Percentiles rank a stretch among this genome's conserved stretches.
phyloP scores from a whole-genome alignment of 2,888 invertebrate genomes.

The Gymnosoma rotundatum region DNA sequence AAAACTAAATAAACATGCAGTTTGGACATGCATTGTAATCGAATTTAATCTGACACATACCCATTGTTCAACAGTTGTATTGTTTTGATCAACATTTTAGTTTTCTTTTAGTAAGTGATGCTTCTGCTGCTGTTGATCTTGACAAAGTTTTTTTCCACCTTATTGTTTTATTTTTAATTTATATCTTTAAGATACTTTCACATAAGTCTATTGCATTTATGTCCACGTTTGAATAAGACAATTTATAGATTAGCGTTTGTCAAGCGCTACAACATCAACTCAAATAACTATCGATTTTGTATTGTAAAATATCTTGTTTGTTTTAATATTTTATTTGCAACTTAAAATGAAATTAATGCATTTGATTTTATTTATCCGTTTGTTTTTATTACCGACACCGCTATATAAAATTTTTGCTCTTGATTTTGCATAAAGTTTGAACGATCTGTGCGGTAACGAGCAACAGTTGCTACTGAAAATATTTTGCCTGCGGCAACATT shows the following conservation, averaged over 20 bases:
- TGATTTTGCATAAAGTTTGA: slow-evolving; percentile 12
- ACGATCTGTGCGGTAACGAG: slow-evolving; percentile 62
- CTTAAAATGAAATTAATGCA: background rate
- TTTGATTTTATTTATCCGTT: background rate
- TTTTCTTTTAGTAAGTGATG: slow-evolving; percentile 8
- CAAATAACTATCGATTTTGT: background rate
- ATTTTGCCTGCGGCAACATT: slow-evolving; percentile 58
- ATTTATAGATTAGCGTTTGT: background rate
- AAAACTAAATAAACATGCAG: no score
- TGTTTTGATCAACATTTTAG: slow-evolving; percentile 62
- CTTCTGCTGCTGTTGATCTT: slow-evolving; percentile 35
- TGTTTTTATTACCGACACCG: background rate
- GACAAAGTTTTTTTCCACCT: slow-evolving; percentile 23
- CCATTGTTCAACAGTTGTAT: slow-evolving; percentile 51
- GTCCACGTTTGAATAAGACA: background rate
- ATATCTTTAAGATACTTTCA: slow-evolving; percentile 12
- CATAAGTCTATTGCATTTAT: background rate
- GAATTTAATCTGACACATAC: slow-evolving; percentile 43
- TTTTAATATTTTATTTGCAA: background rate
- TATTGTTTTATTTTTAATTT: slow-evolving; percentile 35
- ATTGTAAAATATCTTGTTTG: background rate
- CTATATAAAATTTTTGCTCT: slow-evolving; percentile 2
- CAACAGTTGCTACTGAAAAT: slow-evolving; percentile 68
- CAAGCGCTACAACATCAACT: background rate
- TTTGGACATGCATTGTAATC: background rate